Base-by-base conservation (phyloP, 2,888 invertebrate species). In the Polymixis lichenea region DNA sequence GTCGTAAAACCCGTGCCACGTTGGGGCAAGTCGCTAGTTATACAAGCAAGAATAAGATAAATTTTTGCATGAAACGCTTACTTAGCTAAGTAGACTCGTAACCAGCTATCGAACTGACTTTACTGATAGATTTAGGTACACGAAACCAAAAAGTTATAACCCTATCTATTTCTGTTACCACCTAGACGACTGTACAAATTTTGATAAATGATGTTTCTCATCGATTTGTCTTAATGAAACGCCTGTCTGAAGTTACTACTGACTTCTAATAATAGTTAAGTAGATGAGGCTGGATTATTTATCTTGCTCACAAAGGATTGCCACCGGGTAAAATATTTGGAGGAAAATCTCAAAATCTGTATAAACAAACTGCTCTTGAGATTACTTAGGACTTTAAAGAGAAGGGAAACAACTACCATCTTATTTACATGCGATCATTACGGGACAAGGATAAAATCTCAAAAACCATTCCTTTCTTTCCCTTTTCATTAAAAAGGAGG, bases 191-290 rank as follows among this genome's bases (percentile, higher is more conserved):
- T 51, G 51, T 43, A 28, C 61, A 70, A 83, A 83, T 82, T 55
- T 62, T 78, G 79, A 82, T 58, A 72, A 83, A 82, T 75, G 68
- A 69, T 62, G 68, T 58, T 65, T 58, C 28, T 0, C 69, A 66
- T 78, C 58, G 58, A 75, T 82, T 83, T 78, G 49, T 82, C 75
- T 75, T 69, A 61, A 72, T 82, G 65, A 78, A 78, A 69, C 60
- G 71, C 28, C 32, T 22, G 68, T 60, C 68, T 49, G 58, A 49
- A 60, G 58, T 49, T 25, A 81, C 51, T 60, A 62, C 22, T 51
- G 55, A 61, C 46, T 72, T 38, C 68, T 69, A 72, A 75, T 75
- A 74, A n/a, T 49, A 74, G 62, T 17, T 17, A n/a, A n/a, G n/a
- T n/a, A 32, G 13, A 62, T 53, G 55, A 38, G 19, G 6, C 56